These are phyloP conservation scores for Netelia inedita DNA, from an alignment of 2,888 invertebrate genomes.

Conservation along the genomic window DNA sequence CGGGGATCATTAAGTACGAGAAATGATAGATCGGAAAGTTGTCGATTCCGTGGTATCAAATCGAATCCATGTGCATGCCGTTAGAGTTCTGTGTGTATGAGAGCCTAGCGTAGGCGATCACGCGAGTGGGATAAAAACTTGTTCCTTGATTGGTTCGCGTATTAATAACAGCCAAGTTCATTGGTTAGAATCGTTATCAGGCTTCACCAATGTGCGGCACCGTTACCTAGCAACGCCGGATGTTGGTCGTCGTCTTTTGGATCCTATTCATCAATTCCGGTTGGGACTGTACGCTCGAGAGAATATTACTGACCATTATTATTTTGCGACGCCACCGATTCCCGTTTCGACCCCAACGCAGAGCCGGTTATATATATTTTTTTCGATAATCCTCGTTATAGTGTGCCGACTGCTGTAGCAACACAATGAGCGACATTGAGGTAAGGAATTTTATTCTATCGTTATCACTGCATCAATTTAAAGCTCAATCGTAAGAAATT, in stretches of 20 bases:
- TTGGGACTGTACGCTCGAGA: slow-evolving; percentile 58
- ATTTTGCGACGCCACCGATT: slow-evolving; percentile 74
- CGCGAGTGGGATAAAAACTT: no score
- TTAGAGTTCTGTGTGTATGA: no score
- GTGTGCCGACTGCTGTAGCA: slow-evolving; percentile 37
- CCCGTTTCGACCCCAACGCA: slow-evolving; percentile 37
- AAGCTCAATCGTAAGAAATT: slow-evolving; percentile 37
- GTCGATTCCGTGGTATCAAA: no score
- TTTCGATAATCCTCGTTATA: background rate
- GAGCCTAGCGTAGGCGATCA: no score
- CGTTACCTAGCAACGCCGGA: slow-evolving; percentile 79
- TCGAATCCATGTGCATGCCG: no score
- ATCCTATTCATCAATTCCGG: slow-evolving; percentile 62
- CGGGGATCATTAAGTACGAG: no score
- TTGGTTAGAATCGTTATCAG: slow-evolving; percentile 38
- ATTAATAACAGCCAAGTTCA: slow-evolving; percentile 9
- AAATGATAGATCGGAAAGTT: no score
- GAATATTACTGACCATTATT: slow-evolving; percentile 76
- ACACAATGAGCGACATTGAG: slow-evolving; percentile 81
- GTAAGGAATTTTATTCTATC: slow-evolving; percentile 69
- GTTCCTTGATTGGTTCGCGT: background rate
- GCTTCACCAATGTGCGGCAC: slow-evolving; percentile 50
- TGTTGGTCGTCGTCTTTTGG: slow-evolving; percentile 72
- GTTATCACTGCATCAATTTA: slow-evolving; percentile 1
- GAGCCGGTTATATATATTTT: slow-evolving; percentile 42